Base-by-base conservation (phyloP, 2,113 vertebrate genomes). In the Hystrix cristata region DNA sequence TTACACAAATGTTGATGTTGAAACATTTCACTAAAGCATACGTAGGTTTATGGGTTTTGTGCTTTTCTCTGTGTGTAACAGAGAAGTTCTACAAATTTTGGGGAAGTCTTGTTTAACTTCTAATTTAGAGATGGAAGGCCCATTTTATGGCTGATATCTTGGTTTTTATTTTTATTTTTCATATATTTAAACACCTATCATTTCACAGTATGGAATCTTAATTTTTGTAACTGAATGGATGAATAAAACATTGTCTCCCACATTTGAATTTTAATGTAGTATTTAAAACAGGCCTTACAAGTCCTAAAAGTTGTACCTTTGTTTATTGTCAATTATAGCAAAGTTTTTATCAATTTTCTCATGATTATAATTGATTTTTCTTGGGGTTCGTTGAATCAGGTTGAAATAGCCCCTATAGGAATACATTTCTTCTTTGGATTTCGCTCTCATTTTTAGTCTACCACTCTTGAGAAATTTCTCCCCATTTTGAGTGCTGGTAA, bases 391-490 rank as follows among this genome's bases (percentile, higher is more conserved):
- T 51, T 64, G 19, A 72, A 69, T 76, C 67, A 29, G 9, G 12
- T 76, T 71, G n/a, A 81, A 95, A 90, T n/a, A 10, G 10, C 34
- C 55, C 60, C 11, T 48, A 87, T 43, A 57, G 48, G 14, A 79
- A 82, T 48, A 53, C 1, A 48, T 72, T 95, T 86, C 13, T 48
- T 82, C 46, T 71, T 64, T 87, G 8, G 83, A 72, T 84, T 95
- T 69, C 59, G 11, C 2, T 51, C 10, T 84, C 60, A 38, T 85
- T 60, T 93, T 88, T 48, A 83, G 34, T 87, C 53, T 65, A 84
- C 27, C 16, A 85, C 31, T 88, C 29, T 60, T 88, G 15, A 88
- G 64, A 92, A 91, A 60, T 85, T 88, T 81, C 8, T 91, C 38
- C 23, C 55, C 21, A 1, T 89, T 62, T 34, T 74, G 62, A 74